Evolutionary conservation across 2,797 vertebrate genomes (phyloP), one percentile per base, ranked within the genome.

Genomic region (Hirundo rustica): DNA sequence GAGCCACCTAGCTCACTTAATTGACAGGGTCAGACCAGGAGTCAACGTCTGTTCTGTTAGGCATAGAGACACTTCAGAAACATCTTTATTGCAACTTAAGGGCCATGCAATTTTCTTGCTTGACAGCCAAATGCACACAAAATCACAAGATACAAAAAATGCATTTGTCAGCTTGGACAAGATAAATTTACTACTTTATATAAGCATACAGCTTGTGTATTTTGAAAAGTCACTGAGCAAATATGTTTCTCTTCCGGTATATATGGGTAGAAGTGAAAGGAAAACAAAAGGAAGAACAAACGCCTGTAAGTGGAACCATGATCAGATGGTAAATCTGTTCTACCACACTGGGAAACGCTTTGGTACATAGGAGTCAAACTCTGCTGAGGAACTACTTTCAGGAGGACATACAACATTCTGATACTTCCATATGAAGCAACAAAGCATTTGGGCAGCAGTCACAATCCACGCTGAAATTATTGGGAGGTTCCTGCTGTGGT

Each of bases 101-200:
- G 40, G 50, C 51, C 78, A n/a, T 45, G 50, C 79, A 48, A 54
- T 93, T 89, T 91, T 90, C 70, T 42, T 47, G 64, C 72, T 55
- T 70, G 81, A 85, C 51, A 76, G 71, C 19, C 0, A 1, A 70
- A 72, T 11, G 30, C 58, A 85, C 44, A 54, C 50, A 88, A 58
- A 76, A 57, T 0, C 74, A 81, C 27, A 61, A 71, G 65, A 83
- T 23, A 88, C 10, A 67, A 78, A 67, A 88, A 88, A 81, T 13
- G 30, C 66, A 66, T 62, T 72, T 86, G 65, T 84, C 82, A 95
- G 70, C 47, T 81, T 29, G 44, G 83, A 81, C 48, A 95, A 84
- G 47, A 54, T 81, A 72, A 72, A 88, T 95, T 91, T 90, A 86
- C 70, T 76, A 27, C 76, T 88, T 93, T 53, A 40, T 72, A 32